These are phyloP conservation scores for Acanthacorydalis orientalis DNA, from an alignment of 2,888 invertebrate species.

Conservation along the genomic window DNA sequence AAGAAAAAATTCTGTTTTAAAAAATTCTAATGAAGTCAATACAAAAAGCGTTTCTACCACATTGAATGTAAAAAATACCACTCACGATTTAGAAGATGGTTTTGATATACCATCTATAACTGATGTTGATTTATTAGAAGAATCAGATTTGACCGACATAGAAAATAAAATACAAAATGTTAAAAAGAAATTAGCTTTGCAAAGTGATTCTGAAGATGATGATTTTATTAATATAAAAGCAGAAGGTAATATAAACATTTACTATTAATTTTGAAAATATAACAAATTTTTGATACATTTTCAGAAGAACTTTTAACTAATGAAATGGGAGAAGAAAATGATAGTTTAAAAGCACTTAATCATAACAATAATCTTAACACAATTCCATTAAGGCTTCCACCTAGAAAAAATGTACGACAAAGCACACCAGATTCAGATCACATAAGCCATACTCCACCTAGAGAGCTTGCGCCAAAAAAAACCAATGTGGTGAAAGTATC, in stretches of 20 bases:
- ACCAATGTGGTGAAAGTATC: background rate
- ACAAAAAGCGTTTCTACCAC: constrained; percentile 9
- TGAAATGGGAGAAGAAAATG: background rate
- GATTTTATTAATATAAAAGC: constrained; percentile 47
- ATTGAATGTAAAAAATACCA: constrained; percentile 8
- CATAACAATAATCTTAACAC: no score
- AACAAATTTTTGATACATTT: constrained; percentile 3
- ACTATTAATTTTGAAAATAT: background rate
- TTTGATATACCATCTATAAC: constrained; percentile 32
- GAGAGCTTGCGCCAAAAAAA: constrained; percentile 1
- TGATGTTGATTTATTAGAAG: constrained; percentile 27
- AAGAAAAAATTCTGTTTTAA: constrained; percentile 14
- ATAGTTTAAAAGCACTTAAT: no score
- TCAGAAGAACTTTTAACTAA: constrained; percentile 6
- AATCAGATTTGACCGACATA: constrained; percentile 34
- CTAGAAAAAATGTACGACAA: no score
- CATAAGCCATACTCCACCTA: background rate
- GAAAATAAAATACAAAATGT: constrained; percentile 44
- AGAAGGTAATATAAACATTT: constrained; percentile 19
- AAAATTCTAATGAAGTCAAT: constrained; percentile 16
- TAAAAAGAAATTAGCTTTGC: constrained; percentile 32
- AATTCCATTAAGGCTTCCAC: no score
- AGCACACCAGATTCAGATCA: background rate
- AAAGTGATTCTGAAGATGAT: constrained; percentile 43
- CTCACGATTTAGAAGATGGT: constrained; percentile 17